Evolutionary conservation across 2,797 vertebrate species (phyloP).

Genomic region (Adrianichthys oophorus): DNA sequence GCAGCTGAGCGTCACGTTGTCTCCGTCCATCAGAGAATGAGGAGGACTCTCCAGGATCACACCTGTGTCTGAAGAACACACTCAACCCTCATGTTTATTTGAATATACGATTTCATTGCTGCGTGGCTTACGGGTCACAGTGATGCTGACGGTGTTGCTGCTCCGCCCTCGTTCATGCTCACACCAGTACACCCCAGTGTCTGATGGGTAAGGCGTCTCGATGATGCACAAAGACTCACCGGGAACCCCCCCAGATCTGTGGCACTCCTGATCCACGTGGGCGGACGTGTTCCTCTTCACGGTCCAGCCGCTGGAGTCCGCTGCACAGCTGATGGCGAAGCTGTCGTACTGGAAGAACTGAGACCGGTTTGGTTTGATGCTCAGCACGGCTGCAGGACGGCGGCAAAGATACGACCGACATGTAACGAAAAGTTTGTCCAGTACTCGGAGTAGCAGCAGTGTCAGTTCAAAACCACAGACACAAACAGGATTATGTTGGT

Average conservation of each 20-base stretch:
- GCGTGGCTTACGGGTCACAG: slow-evolving; percentile 24
- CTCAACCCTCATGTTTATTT: not conserved
- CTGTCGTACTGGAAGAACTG: slow-evolving; percentile 32
- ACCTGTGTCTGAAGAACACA: not conserved
- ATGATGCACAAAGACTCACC: slow-evolving; percentile 6
- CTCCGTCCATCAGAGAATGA: slow-evolving; percentile 7
- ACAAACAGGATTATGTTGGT: no score
- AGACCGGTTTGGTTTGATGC: not conserved
- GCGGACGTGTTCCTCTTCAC: slow-evolving; percentile 22
- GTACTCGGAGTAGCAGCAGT: no score
- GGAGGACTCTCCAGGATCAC: slow-evolving; percentile 30
- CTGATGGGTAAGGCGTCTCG: fast-evolving
- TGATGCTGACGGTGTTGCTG: slow-evolving; percentile 42
- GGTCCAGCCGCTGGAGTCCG: slow-evolving; percentile 4
- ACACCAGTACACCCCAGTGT: slow-evolving; percentile 60
- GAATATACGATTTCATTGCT: not conserved
- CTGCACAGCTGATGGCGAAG: slow-evolving; percentile 22
- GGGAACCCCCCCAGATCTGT: slow-evolving; percentile 18
- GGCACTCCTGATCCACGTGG: slow-evolving; percentile 10
- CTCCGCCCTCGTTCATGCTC: slow-evolving; percentile 15
- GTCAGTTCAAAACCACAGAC: no score
- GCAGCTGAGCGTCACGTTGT: slow-evolving; percentile 23
- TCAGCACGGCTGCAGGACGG: slow-evolving; percentile 14
- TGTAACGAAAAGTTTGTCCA: no score
- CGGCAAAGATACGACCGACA: not conserved